A percentile compares a stretch with the other conserved stretches of the same genome.
These are phyloP conservation scores for Vicugna pacos DNA, from an alignment of 2,113 vertebrate genomes.

Conservation along the genomic window DNA sequence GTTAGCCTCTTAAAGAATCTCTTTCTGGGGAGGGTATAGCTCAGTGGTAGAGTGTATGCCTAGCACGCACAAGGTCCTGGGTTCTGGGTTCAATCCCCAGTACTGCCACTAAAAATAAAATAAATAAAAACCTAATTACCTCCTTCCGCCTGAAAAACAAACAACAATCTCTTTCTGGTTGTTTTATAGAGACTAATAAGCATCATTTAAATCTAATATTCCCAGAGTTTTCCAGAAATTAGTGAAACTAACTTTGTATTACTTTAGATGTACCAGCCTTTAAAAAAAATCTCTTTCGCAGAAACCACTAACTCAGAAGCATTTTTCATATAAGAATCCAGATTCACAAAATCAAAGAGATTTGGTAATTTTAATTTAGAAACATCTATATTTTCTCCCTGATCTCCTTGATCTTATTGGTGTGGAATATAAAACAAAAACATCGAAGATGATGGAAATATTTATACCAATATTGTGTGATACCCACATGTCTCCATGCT, in stretches of 20 bases:
- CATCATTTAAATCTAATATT: constrained; percentile 24
- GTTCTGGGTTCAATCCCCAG: no score
- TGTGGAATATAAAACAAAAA: not conserved
- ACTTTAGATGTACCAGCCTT: not conserved
- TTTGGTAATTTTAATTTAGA: not conserved
- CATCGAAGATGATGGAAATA: not conserved
- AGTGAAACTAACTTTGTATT: not conserved
- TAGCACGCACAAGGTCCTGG: no score
- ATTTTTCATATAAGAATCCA: not conserved
- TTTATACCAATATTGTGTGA: not conserved
- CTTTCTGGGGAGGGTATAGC: not conserved
- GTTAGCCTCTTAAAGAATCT: not conserved
- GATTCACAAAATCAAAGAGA: not conserved
- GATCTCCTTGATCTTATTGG: not conserved
- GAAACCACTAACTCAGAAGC: not conserved
- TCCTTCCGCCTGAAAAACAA: no score
- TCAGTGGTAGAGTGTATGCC: no score
- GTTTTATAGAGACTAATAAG: not conserved
- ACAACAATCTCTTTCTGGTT: not conserved
- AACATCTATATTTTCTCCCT: not conserved
- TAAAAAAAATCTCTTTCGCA: not conserved
- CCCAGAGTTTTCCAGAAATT: not conserved
- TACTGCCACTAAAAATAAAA: no score
- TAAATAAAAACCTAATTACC: no score
- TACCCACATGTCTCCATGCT: not conserved